Base-by-base conservation (phyloP, 2,888 invertebrate species). In the Caenorhabditis parvicauda region DNA sequence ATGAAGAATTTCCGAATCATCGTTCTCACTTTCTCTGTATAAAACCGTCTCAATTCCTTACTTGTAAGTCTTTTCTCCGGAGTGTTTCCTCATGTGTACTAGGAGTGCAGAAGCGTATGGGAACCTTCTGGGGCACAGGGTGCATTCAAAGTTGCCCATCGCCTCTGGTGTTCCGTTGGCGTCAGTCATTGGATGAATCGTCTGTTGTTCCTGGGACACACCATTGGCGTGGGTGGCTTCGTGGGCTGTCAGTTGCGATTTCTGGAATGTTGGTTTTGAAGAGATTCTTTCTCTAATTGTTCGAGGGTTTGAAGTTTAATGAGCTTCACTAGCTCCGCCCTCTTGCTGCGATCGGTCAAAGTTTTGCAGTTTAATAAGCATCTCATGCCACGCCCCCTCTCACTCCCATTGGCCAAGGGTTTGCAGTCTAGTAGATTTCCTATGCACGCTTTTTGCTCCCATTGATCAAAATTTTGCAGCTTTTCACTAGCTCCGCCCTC, bases 151-250 rank as follows among this genome's bases (percentile, higher is more conserved):
- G 52, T 51, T 52, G 17, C 51, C 58, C 32, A 46, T 14, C 46
- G 17, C 9, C 28, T 21, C 5, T 4, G 25, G 9, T 5, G 14
- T 45, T 28, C 3, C 21, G 1, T 27, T 17, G 21, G 21, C 25
- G 22, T 54, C 46, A 12, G 54, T 45, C 7, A 47, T 49, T 9
- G 50, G 41, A 17, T 54, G 24, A 9, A 27, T 29, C 25, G 42
- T 24, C 29, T 17, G 42, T 4, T 44, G 48, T 19, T 52, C 58
- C 27, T 42, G 25, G 1, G 43, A 6, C 28, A 51, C 37, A 51
- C n/a, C n/a, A n/a, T n/a, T n/a, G n/a, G n/a, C n/a, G n/a, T 81
- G 81, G 3, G 77, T 79, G 17, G 77, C 76, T 57, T 79, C 80
- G 59, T 81, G 81, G 0, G 76, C 77, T 3, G 79, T 77, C 47